These are phyloP conservation scores for Cottus gobio DNA, from an alignment of 2,113 vertebrate genomes.

Conservation along the genomic window DNA sequence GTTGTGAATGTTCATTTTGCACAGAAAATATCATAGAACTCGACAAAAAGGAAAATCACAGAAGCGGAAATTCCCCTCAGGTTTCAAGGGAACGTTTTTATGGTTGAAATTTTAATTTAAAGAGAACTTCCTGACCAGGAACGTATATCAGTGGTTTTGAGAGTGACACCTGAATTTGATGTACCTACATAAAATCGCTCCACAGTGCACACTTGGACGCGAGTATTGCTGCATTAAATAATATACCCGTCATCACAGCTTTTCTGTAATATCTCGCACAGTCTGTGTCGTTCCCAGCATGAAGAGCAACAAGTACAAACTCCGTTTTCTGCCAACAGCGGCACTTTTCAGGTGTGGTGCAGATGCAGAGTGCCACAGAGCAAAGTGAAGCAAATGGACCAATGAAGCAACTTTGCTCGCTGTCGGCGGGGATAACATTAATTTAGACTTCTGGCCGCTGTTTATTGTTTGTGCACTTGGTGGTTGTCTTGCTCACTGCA, in stretches of 20 bases:
- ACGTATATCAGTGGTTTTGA: not conserved
- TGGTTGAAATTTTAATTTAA: not conserved
- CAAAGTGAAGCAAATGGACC: conserved; percentile 10
- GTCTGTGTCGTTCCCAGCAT: not conserved
- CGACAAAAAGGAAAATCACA: not conserved
- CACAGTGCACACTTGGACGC: not conserved
- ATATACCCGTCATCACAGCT: not conserved
- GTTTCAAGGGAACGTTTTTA: not conserved
- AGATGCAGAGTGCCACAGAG: not conserved
- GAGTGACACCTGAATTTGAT: not conserved
- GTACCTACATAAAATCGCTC: not conserved
- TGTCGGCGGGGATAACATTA: conserved; percentile 18
- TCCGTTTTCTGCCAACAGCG: not conserved
- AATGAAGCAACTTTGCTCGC: conserved; percentile 11
- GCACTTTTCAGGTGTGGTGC: not conserved
- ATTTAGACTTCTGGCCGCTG: conserved; percentile 31
- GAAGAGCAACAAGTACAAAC: not conserved
- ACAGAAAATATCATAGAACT: not conserved
- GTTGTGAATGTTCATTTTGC: not conserved
- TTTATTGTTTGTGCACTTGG: conserved; percentile 48
- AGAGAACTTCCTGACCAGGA: not conserved
- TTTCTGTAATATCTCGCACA: not conserved
- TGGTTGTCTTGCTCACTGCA: conserved; percentile 15
- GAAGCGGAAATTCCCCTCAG: not conserved
- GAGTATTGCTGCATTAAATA: not conserved